Evolutionary conservation across 1,140 invertebrate species (phyloP).

Genomic region (Drosophila mayri): DNA sequence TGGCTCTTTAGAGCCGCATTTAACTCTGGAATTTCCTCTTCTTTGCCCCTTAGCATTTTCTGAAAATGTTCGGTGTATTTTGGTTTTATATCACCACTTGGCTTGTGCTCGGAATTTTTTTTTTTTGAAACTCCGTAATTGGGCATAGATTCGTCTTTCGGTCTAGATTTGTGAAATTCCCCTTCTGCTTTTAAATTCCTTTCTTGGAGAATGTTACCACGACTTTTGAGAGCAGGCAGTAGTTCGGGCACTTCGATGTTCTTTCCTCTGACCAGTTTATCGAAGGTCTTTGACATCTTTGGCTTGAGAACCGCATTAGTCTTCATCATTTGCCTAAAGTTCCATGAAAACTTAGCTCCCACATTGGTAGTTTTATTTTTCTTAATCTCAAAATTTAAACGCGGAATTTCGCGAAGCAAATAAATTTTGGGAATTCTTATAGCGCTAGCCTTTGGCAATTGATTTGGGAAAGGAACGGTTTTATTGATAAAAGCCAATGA

Average conservation of each 20-base stretch:
- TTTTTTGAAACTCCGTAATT: not conserved
- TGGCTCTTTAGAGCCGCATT: not conserved
- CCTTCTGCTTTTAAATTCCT: not conserved
- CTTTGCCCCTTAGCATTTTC: slow-evolving; percentile 1
- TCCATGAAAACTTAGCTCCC: slow-evolving; percentile 18
- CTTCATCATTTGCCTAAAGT: not conserved
- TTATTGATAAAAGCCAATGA: not conserved
- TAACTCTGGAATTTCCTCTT: not conserved
- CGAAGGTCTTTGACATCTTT: not conserved
- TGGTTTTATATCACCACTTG: not conserved
- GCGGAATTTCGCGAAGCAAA: not conserved
- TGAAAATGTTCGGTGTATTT: not conserved
- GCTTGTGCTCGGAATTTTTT: no score
- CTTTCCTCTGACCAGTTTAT: not conserved
- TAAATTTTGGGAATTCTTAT: not conserved
- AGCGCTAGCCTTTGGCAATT: not conserved
- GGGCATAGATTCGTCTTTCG: not conserved
- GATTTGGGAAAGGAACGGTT: not conserved
- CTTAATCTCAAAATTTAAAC: not conserved
- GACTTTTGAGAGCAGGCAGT: not conserved
- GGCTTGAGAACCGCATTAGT: not conserved
- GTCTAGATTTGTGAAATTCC: not conserved
- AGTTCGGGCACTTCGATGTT: not conserved
- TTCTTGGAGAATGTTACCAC: no score
- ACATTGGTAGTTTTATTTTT: not conserved